phyloP scores from a whole-genome alignment of 2,888 invertebrate species.

The Cryptosula pallasiana region DNA sequence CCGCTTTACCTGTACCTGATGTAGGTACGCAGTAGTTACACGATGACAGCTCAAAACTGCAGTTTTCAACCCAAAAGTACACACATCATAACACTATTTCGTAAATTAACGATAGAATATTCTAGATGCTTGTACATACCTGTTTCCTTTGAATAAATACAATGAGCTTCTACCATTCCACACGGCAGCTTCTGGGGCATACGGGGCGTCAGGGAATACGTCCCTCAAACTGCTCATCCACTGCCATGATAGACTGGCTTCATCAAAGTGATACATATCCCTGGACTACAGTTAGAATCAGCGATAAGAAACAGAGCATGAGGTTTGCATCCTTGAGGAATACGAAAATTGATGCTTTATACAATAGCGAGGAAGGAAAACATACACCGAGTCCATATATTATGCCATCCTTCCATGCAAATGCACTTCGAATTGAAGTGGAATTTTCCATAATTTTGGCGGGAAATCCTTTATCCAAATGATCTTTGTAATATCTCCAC shows the following conservation, averaged over 20 bases:
- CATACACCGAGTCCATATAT: conserved; percentile 7
- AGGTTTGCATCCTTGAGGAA: too few relatives aligned
- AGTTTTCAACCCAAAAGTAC: too few relatives aligned
- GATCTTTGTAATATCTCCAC: conserved; percentile 11
- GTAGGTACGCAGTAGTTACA: too few relatives aligned
- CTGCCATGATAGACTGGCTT: background rate
- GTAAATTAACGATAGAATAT: too few relatives aligned
- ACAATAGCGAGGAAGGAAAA: background rate
- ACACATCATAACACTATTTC: too few relatives aligned
- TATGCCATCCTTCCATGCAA: background rate
- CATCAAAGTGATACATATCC: background rate
- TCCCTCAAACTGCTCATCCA: background rate
- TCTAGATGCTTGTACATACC: too few relatives aligned
- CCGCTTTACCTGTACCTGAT: too few relatives aligned
- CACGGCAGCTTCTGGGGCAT: conserved; percentile 1
- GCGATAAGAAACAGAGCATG: background rate
- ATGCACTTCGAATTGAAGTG: background rate
- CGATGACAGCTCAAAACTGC: too few relatives aligned
- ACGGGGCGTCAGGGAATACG: conserved; percentile 10
- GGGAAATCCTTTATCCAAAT: conserved; percentile 8
- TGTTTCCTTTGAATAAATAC: background rate
- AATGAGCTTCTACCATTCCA: background rate
- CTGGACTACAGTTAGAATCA: background rate
- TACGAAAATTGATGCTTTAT: background rate
- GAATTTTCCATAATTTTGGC: background rate